Evolutionary conservation across 2,888 invertebrate species (phyloP), one percentile per base, ranked within the genome.

Genomic region (Liodrosophila aerea): DNA sequence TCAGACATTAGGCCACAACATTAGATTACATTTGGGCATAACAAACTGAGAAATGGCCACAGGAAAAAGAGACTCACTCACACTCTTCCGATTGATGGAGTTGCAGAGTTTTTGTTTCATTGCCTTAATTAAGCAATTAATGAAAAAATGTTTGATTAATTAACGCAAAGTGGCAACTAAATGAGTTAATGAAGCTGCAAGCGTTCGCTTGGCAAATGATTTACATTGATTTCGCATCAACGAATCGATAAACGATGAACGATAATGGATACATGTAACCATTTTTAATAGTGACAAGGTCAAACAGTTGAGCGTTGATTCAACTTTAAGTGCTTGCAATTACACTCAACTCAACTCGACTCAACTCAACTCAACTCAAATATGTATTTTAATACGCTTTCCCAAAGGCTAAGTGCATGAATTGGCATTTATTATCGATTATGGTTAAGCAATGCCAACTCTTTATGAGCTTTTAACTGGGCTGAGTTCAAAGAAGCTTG

Each of bases 71-170:
- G 33, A n/a, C n/a, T n/a, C n/a, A n/a, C n/a, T n/a, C n/a, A n/a
- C n/a, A n/a, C n/a, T n/a, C n/a, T n/a, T n/a, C n/a, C n/a, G n/a
- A n/a, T n/a, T n/a, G n/a, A n/a, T n/a, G n/a, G n/a, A n/a, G n/a
- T n/a, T n/a, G n/a, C n/a, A 30, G 12, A 37, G 46, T 43, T 39
- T 52, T 39, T 51, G 44, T 37, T 37, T 33, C 53, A 39, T 15
- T 39, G 16, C 34, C 59, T 54, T 68, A 73, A 78, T 78, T 73
- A 82, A 85, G 80, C 70, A 75, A 81, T 81, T 73, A 61, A 65
- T 65, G 27, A 29, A 56, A 51, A 84, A 71, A 67, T 72, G 66
- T 57, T 81, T 82, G 65, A 66, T 82, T 70, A 73, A 81, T 82
- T 85, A 64, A 60, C 33, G 5, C 44, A 50, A 50, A 61, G 37